Evolutionary conservation across 1,140 invertebrate species (phyloP).

Genomic region (Drosophila ambigua): DNA sequence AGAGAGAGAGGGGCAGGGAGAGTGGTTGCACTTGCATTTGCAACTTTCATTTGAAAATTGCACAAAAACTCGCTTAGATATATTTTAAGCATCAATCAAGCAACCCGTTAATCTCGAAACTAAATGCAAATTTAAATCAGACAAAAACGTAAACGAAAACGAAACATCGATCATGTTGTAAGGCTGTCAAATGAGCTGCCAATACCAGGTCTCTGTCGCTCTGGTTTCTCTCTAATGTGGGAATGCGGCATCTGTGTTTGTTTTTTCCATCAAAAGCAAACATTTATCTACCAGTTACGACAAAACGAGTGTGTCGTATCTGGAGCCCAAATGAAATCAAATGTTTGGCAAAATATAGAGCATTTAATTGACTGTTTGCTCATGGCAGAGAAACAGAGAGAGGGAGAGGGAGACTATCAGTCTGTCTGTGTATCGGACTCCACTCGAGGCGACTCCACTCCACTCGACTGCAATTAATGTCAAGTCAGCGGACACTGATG

Average conservation of each 20-base stretch:
- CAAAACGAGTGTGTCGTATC: conserved; percentile 18
- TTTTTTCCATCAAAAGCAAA: conserved; percentile 28
- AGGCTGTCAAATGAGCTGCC: conserved; percentile 71
- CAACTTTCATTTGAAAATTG: conserved; percentile 19
- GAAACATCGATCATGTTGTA: conserved; percentile 73
- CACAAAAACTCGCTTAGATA: conserved; percentile 9
- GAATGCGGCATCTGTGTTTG: conserved; percentile 67
- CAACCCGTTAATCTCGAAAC: conserved; percentile 55
- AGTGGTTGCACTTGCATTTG: conserved; percentile 15
- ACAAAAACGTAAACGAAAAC: conserved; percentile 38
- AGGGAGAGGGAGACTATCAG: too few relatives aligned
- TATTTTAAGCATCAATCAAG: conserved; percentile 39
- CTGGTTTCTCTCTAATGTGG: conserved; percentile 39
- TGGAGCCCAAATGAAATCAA: conserved; percentile 62
- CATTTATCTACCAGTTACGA: conserved; percentile 40
- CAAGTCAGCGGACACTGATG: conserved; percentile 71
- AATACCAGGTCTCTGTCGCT: conserved; percentile 48
- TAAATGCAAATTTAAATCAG: conserved; percentile 56
- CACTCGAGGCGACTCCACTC: conserved; percentile 52
- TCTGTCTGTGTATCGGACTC: conserved; percentile 11
- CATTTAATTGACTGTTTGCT: conserved; percentile 71
- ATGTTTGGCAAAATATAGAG: conserved; percentile 72
- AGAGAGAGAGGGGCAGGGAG: conserved; percentile 16
- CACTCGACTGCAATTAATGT: conserved; percentile 65
- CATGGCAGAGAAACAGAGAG: background rate